These are phyloP conservation scores for Cacoxenus indagator DNA, from an alignment of 2,888 invertebrate genomes.

Conservation along the genomic window DNA sequence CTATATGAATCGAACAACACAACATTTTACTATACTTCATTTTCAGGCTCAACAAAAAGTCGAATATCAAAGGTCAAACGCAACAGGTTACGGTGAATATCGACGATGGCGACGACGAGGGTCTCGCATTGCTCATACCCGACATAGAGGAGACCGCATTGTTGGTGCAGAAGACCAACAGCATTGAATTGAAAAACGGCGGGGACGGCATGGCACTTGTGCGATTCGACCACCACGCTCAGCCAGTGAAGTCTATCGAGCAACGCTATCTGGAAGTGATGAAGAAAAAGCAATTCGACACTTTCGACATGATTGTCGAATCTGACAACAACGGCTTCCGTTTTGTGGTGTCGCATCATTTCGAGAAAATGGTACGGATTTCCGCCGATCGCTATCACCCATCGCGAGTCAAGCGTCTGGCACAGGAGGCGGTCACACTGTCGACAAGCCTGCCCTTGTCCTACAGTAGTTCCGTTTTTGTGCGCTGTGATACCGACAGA, in stretches of 20 bases:
- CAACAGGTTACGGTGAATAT: slow-evolving; percentile 69
- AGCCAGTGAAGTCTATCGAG: slow-evolving; percentile 75
- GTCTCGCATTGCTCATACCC: slow-evolving; percentile 88
- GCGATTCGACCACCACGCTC: slow-evolving; percentile 72
- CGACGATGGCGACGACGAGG: slow-evolving; percentile 89
- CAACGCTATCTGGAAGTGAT: slow-evolving; percentile 88
- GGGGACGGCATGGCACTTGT: slow-evolving; percentile 50
- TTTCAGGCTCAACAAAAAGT: slow-evolving; percentile 77
- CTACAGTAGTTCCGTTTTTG: slow-evolving; percentile 94
- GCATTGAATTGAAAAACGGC: slow-evolving; percentile 62
- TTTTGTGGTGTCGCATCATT: slow-evolving; percentile 91
- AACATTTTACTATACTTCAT: background rate
- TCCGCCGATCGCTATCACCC: slow-evolving; percentile 90
- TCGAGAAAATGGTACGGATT: slow-evolving; percentile 87
- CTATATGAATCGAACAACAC: background rate
- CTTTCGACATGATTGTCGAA: slow-evolving; percentile 92
- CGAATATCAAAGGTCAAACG: slow-evolving; percentile 71
- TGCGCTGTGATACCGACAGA: slow-evolving; percentile 93
- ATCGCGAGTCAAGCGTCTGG: slow-evolving; percentile 88
- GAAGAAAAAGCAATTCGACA: slow-evolving; percentile 92
- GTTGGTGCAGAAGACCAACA: slow-evolving; percentile 68
- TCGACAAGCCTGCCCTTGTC: slow-evolving; percentile 93
- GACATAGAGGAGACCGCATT: slow-evolving; percentile 81
- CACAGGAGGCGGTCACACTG: slow-evolving; percentile 94
- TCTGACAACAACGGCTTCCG: slow-evolving; percentile 80